Evolutionary conservation across 2,113 vertebrate genomes (phyloP).

Genomic region (Neotragus moschatus): DNA sequence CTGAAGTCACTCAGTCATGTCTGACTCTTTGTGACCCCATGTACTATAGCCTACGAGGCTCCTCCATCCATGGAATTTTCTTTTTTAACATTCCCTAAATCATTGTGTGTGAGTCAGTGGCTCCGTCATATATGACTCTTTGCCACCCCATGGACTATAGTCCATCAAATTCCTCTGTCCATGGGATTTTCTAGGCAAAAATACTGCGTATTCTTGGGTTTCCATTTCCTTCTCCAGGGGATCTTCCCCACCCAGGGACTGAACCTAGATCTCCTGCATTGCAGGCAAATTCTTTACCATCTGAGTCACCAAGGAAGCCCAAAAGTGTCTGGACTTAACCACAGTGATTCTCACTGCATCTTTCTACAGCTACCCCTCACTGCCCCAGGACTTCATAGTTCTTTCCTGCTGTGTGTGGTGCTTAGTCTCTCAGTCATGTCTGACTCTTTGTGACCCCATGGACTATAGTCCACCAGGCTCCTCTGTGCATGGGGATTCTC

Average conservation of each 20-base stretch:
- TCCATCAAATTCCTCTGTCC: background rate
- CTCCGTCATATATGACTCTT: accelerated
- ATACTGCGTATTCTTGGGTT: background rate
- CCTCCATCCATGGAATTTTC: background rate
- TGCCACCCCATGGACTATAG: background rate
- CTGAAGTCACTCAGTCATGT: background rate
- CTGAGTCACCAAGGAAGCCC: background rate
- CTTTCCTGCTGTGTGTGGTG: background rate
- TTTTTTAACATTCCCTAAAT: background rate
- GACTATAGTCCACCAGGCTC: background rate
- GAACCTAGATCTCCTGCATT: background rate
- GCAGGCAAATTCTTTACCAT: background rate
- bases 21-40: background rate
- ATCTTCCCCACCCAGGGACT: background rate
- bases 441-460: background rate
- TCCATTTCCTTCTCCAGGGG: background rate
- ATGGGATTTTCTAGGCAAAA: background rate
- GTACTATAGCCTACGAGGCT: background rate
- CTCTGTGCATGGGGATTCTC: background rate
- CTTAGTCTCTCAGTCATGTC: background rate
- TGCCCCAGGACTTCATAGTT: background rate
- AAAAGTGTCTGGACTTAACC: background rate
- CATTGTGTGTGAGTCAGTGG: background rate
- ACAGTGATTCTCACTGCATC: background rate
- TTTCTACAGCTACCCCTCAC: background rate